Evolutionary conservation across 2,797 vertebrate genomes (phyloP).

Genomic region (Lutra lutra): DNA sequence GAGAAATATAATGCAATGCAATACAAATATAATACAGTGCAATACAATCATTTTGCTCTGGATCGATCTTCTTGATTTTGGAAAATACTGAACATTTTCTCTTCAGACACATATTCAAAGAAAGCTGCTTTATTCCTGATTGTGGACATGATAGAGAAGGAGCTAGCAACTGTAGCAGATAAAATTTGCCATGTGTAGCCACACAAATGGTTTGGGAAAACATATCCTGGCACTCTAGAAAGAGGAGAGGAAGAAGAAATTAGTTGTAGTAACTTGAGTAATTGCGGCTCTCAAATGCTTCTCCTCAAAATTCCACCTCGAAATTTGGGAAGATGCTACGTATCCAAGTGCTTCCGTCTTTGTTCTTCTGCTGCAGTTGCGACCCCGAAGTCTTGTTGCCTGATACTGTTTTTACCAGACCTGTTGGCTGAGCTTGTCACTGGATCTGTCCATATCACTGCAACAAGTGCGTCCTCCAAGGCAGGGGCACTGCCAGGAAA

Average conservation of each 20-base stretch:
- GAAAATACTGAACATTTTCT: constrained; percentile 30
- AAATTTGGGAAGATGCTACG: not conserved
- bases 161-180: not conserved
- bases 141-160: not conserved
- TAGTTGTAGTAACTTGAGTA: not conserved
- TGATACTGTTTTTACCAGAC: not conserved
- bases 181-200: not conserved
- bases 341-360: not conserved
- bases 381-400: not conserved
- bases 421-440: not conserved
- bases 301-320: not conserved
- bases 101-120: not conserved
- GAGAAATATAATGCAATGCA: not conserved
- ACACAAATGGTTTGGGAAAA: not conserved
- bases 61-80: not conserved
- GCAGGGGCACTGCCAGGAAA: not conserved
- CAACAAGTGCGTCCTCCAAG: not conserved
- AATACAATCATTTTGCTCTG: not conserved
- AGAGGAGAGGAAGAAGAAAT: not conserved
- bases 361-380: not conserved
- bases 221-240: no score
- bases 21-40: not conserved
- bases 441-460: not conserved
- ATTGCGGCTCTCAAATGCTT: not conserved
- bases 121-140: not conserved